Evolutionary conservation across 2,113 vertebrate genomes (phyloP).

Genomic region (Microcebus griseorufus): DNA sequence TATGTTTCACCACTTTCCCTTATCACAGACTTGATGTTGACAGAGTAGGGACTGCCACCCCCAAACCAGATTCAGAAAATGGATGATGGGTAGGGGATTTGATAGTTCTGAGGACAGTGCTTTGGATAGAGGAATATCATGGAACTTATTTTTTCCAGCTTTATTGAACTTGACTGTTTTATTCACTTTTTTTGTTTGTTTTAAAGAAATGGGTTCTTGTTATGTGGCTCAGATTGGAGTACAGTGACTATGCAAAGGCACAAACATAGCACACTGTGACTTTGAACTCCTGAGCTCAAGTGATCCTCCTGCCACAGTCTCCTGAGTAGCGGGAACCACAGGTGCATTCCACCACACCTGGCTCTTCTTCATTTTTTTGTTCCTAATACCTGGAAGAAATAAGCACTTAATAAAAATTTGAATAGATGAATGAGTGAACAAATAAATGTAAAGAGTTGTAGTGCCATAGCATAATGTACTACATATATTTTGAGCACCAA

Average conservation of each 20-base stretch:
- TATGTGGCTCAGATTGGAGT: neutral
- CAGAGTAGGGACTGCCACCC: neutral
- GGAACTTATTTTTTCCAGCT: neutral
- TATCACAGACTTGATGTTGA: neutral
- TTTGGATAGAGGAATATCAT: neutral
- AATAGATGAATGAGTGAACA: neutral
- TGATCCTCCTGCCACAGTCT: neutral
- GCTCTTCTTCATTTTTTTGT: neutral
- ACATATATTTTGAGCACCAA: neutral
- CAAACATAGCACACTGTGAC: neutral
- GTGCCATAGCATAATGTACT: neutral
- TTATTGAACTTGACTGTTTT: neutral
- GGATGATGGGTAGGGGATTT: neutral
- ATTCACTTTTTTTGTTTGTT: neutral
- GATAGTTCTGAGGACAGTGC: neutral
- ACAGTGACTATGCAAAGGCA: neutral
- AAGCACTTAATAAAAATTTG: neutral
- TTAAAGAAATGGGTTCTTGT: neutral
- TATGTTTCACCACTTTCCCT: neutral
- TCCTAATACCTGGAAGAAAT: neutral
- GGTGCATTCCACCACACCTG: neutral
- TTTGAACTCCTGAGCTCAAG: neutral
- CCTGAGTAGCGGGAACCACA: neutral
- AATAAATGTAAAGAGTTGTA: neutral
- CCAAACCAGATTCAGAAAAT: neutral